Evolutionary conservation across 1,140 invertebrate species (phyloP).

Genomic region (Heliconius hewitsoni): DNA sequence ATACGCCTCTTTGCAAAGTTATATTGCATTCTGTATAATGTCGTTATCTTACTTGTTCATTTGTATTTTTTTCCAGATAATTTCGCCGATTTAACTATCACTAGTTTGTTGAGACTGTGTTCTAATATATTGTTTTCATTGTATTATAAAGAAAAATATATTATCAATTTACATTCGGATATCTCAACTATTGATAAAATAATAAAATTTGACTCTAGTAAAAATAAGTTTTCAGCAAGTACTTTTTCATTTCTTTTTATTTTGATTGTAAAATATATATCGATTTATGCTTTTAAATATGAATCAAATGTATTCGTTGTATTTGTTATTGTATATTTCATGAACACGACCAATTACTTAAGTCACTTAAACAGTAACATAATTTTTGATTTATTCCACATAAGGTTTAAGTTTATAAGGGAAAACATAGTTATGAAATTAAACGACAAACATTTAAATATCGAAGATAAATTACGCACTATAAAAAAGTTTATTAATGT

Average conservation of each 20-base stretch:
- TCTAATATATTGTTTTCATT: not conserved
- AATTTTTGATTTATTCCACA: not conserved
- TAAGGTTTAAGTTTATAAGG: not conserved
- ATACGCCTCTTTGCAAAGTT: not conserved
- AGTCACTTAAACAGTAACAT: not conserved
- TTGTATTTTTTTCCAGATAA: not conserved
- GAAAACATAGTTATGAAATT: not conserved
- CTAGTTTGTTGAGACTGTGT: not conserved
- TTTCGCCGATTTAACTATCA: not conserved
- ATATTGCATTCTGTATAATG: conserved; percentile 15
- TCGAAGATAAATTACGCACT: not conserved
- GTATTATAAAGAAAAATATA: not conserved
- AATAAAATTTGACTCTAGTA: not conserved
- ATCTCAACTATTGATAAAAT: conserved; percentile 4
- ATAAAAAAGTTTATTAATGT: not conserved
- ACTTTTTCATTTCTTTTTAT: not conserved
- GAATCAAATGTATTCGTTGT: not conserved
- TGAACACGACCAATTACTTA: conserved; percentile 10
- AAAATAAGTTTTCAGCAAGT: not conserved
- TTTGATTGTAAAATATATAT: not conserved
- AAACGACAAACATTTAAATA: not conserved
- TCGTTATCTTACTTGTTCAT: not conserved
- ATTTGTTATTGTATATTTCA: not conserved
- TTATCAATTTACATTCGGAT: not conserved
- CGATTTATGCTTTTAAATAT: conserved; percentile 12